Evolutionary conservation across 2,113 vertebrate species (phyloP).

Genomic region (Gallinago jamesoni): DNA sequence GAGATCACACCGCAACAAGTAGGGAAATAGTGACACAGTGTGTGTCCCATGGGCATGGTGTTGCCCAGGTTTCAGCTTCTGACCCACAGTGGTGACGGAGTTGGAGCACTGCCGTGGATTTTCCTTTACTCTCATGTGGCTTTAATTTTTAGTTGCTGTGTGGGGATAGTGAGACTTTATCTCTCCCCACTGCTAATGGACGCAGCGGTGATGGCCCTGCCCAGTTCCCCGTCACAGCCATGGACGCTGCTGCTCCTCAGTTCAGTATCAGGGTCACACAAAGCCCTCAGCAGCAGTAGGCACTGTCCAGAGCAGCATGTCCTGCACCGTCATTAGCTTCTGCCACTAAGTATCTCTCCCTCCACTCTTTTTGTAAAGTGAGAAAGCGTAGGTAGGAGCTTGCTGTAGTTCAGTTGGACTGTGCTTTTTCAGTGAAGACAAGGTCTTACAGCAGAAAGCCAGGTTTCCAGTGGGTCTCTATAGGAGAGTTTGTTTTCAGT

Average conservation of each 20-base stretch:
- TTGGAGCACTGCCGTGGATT: rapidly evolving
- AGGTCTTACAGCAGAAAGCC: background rate
- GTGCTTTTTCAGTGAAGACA: background rate
- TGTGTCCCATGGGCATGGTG: rapidly evolving
- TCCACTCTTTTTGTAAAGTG: background rate
- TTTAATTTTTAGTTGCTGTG: background rate
- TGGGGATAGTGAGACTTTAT: rapidly evolving
- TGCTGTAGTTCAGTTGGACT: background rate
- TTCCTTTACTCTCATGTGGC: rapidly evolving
- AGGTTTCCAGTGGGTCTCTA: background rate
- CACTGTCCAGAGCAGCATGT: background rate
- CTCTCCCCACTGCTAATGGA: rapidly evolving
- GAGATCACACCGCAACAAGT: rapidly evolving
- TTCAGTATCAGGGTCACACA: rapidly evolving
- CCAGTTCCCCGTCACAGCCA: rapidly evolving
- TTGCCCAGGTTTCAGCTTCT: rapidly evolving
- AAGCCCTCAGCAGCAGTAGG: background rate
- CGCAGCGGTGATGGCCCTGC: too few species aligned
- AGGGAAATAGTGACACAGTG: rapidly evolving
- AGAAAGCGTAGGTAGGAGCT: background rate
- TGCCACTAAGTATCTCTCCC: background rate
- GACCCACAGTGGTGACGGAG: rapidly evolving
- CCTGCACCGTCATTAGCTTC: background rate
- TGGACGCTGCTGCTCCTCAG: rapidly evolving
- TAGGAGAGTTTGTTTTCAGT: background rate